phyloP scores from a whole-genome alignment of 2,113 vertebrate species.

The Henicopernis longicauda region DNA sequence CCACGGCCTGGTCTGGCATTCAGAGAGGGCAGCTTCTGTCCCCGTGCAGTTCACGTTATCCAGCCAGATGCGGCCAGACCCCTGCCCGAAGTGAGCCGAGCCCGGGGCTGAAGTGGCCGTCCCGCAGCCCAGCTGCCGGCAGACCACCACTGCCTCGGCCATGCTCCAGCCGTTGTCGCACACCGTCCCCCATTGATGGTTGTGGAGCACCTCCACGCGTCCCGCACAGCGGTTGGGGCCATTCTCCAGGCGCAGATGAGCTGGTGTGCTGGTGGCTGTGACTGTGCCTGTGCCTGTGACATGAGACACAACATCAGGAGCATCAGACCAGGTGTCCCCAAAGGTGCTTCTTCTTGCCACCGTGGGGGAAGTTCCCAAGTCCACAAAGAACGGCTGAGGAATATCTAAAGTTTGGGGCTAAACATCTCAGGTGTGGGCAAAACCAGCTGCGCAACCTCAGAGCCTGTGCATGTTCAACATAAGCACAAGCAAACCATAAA shows the following conservation, averaged over 20 bases:
- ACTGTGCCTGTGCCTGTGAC: background rate
- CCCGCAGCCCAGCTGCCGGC: constrained; percentile 36
- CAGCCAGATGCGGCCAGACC: background rate
- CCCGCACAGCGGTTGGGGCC: background rate
- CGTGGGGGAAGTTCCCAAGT: no score
- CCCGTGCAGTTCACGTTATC: background rate
- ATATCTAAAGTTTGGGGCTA: background rate
- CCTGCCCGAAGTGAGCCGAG: background rate
- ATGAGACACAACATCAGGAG: background rate
- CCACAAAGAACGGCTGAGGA: background rate
- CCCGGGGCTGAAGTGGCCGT: background rate
- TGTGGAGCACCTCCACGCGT: constrained; percentile 9
- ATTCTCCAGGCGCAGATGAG: background rate
- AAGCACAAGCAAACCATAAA: background rate
- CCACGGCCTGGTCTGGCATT: background rate
- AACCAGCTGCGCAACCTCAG: background rate
- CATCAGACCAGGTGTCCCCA: background rate
- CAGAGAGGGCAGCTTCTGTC: background rate
- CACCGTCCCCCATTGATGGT: constrained; percentile 34
- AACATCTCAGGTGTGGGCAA: background rate
- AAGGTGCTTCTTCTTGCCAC: background rate
- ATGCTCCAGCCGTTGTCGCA: background rate
- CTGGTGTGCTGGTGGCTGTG: no score
- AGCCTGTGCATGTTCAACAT: background rate
- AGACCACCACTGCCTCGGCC: background rate